Base-by-base conservation (phyloP, 2,888 invertebrate species). In the Chrysolina americana region DNA sequence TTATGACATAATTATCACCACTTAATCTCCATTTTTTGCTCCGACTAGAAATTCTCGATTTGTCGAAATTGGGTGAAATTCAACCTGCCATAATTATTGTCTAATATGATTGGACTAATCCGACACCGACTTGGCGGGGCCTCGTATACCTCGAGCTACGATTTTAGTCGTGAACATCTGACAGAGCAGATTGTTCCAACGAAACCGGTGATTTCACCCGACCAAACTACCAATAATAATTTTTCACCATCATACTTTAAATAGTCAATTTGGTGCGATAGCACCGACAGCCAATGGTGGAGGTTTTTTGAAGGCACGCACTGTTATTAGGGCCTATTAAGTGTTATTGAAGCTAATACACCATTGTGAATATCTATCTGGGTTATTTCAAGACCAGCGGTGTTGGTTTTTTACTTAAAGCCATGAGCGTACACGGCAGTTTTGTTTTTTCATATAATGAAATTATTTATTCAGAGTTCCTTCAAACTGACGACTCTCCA, bases 261-360 rank as follows among this genome's bases (percentile, higher is more conserved):
- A 87, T 87, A 87, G 86, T 84, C 86, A 85, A 87, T 87, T 87
- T 87, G 87, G 87, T 88, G 87, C 86, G 87, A 88, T 87, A 87
- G 85, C 85, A 80, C 78, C 77, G 74, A 74, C 82, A 83, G 81
- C 88, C 87, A 88, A 87, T 87, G 85, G 85, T 62, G 83, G 85
- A 85, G 82, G 79, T 82, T 80, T 77, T 82, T 79, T 75, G 79
- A 76, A 79, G 81, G 80, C 88, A 87, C 88, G 87, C 86, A 87
- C 88, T 87, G 81, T 88, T 87, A 88, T 88, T 88, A 88, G 80
- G 87, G 87, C 85, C 87, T 87, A 88, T 88, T 88, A 88, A 86
- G 86, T 87, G 84, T 87, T 88, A 88, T 88, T 87, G 87, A 86
- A 86, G 87, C 85, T 87, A 87, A 87, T 87, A 87, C 86, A 85